These are phyloP conservation scores for Ploceus nigricollis DNA, from an alignment of 2,113 vertebrate species.

Conservation along the genomic window DNA sequence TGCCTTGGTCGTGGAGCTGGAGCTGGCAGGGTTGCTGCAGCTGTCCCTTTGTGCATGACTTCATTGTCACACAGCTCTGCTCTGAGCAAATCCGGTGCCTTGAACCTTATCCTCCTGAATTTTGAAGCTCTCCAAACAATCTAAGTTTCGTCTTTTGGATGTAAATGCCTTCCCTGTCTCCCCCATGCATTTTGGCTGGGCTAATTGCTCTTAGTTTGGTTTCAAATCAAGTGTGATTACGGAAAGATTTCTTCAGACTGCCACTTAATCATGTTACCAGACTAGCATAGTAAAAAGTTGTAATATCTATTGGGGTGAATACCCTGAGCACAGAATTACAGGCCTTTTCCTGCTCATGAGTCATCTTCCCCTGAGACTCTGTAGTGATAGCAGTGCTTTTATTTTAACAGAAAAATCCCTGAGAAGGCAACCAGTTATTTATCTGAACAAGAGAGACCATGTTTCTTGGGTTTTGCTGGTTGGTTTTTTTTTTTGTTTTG, in stretches of 20 bases:
- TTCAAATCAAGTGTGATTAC: slow-evolving; percentile 4
- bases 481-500: too few relatives aligned
- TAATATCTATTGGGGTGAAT: background rate
- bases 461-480: background rate
- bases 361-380: background rate
- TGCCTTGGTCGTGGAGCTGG: background rate
- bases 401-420: background rate
- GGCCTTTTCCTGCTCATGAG: slow-evolving; percentile 13
- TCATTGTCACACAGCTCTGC: background rate
- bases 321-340: background rate
- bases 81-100: background rate
- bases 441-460: background rate
- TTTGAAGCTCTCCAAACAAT: background rate
- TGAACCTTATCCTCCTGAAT: background rate
- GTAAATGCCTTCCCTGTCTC: background rate
- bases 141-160: background rate
- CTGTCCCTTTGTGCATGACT: background rate
- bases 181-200: background rate
- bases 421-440: background rate
- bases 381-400: background rate
- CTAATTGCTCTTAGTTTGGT: slow-evolving; percentile 15
- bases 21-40: background rate
- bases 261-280: background rate
- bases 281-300: background rate
- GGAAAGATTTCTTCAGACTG: background rate